Conservation (phyloP, 2,888 invertebrate genomes). For the Drosophila paracracens region DNA sequence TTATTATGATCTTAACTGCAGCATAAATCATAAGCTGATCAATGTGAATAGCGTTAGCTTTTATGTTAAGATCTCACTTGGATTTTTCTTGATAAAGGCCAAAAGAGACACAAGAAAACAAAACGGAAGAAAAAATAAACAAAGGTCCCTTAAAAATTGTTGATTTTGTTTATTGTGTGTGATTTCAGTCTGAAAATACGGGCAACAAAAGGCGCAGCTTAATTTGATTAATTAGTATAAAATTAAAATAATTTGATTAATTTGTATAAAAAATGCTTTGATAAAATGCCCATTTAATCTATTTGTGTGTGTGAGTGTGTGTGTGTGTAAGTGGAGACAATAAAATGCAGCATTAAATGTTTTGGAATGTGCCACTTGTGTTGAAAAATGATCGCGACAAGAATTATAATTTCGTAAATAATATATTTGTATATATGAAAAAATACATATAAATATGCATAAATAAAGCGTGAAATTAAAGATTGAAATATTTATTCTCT, state of each 20-base stretch:
- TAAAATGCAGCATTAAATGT: slow-evolving; percentile 57
- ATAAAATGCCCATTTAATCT: slow-evolving; percentile 54
- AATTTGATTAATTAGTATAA: slow-evolving; percentile 76
- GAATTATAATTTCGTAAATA: slow-evolving; percentile 50
- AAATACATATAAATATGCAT: background rate
- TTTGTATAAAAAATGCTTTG: slow-evolving; percentile 58
- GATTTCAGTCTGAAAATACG: slow-evolving; percentile 28
- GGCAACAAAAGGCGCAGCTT: slow-evolving; percentile 75
- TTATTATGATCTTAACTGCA: background rate
- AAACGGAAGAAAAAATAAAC: slow-evolving; percentile 22
- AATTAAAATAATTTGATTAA: slow-evolving; percentile 4
- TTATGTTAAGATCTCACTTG: slow-evolving; percentile 14
- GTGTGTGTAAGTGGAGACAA: slow-evolving; percentile 18
- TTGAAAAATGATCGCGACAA: slow-evolving; percentile 71
- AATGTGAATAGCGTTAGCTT: slow-evolving; percentile 8
- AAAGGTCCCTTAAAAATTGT: slow-evolving; percentile 7
- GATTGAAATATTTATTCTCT: slow-evolving; percentile 71
- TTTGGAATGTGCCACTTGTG: slow-evolving; percentile 77
- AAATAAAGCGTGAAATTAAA: slow-evolving; percentile 64
- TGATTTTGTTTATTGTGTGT: slow-evolving; percentile 18
- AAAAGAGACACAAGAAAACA: background rate
- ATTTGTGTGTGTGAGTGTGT: slow-evolving; percentile 15
- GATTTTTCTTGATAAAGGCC: slow-evolving; percentile 3
- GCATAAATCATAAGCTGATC: slow-evolving; percentile 14
- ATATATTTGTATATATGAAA: slow-evolving; percentile 11